Evolutionary conservation across 2,797 vertebrate species (phyloP).

Genomic region (Hippopotamyrus pictus): DNA sequence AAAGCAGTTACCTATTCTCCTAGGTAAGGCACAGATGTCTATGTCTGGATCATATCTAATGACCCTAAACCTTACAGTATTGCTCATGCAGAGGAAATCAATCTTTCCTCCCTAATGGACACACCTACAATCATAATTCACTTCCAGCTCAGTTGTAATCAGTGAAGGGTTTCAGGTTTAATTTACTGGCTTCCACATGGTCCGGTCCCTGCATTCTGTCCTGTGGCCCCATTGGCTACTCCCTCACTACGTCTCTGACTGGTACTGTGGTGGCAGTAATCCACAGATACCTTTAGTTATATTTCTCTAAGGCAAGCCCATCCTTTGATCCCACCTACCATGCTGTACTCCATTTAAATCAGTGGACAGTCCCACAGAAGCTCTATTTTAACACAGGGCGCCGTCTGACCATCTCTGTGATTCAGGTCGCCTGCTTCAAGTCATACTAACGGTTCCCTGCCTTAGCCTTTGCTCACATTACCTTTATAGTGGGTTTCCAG

Average conservation of each 20-base stretch:
- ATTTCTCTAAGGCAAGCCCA: neutral
- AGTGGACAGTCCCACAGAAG: neutral
- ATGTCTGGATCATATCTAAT: constrained; percentile 7
- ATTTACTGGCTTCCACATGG: neutral
- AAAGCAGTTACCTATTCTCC: neutral
- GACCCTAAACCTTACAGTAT: constrained; percentile 4
- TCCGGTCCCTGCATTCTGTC: neutral
- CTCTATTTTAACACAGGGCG: neutral
- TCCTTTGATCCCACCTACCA: neutral
- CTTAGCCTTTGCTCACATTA: neutral
- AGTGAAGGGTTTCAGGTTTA: neutral
- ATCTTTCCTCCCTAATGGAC: constrained; percentile 15
- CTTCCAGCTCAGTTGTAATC: constrained; percentile 6
- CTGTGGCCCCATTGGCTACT: neutral
- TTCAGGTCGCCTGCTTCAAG: neutral
- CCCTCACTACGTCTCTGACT: neutral
- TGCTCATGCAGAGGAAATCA: neutral
- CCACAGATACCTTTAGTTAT: neutral
- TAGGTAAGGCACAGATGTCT: constrained; percentile 11
- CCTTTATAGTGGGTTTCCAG: neutral
- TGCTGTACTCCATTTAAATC: neutral
- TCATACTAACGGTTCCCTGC: neutral
- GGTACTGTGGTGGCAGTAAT: neutral
- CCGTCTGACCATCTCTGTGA: neutral
- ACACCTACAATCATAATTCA: constrained; percentile 14